Percentiles rank a stretch among this genome's conserved stretches.
Conservation (phyloP, 2,797 vertebrate species). For the Thripadectes ignobilis region DNA sequence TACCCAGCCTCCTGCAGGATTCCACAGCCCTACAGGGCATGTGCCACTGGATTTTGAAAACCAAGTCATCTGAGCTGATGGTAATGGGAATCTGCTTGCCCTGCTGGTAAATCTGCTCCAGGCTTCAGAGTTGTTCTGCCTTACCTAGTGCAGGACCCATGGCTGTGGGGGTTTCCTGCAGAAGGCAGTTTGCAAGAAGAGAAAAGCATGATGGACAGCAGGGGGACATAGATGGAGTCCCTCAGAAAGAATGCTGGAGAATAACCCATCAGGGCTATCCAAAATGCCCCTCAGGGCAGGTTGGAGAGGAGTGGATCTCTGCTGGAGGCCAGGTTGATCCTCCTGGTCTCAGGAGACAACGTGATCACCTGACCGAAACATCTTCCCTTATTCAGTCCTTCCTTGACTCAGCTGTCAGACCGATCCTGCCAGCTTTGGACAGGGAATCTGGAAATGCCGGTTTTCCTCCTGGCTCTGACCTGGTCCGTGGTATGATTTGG, state of each 20-base stretch:
- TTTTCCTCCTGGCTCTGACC: neutral
- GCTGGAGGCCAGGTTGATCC: neutral
- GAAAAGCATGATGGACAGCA: neutral
- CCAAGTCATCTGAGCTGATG: neutral
- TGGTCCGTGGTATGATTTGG: neutral
- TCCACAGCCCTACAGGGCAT: neutral
- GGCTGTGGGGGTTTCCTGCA: neutral
- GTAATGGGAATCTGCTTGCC: neutral
- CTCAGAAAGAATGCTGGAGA: neutral
- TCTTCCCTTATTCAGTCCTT: neutral
- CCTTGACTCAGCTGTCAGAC: neutral
- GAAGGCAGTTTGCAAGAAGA: neutral
- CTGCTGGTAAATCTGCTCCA: neutral
- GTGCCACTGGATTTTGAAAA: neutral
- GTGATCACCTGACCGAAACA: neutral
- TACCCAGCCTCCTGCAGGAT: neutral
- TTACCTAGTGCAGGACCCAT: neutral
- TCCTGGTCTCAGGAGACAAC: neutral
- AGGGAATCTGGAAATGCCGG: neutral
- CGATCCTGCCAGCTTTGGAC: rapidly evolving
- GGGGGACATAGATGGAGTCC: neutral
- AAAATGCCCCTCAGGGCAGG: neutral
- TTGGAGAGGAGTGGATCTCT: neutral
- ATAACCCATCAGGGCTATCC: neutral
- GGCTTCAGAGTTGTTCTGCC: neutral